Evolutionary conservation across 2,113 vertebrate genomes (phyloP).

Genomic region (Cinclus cinclus): DNA sequence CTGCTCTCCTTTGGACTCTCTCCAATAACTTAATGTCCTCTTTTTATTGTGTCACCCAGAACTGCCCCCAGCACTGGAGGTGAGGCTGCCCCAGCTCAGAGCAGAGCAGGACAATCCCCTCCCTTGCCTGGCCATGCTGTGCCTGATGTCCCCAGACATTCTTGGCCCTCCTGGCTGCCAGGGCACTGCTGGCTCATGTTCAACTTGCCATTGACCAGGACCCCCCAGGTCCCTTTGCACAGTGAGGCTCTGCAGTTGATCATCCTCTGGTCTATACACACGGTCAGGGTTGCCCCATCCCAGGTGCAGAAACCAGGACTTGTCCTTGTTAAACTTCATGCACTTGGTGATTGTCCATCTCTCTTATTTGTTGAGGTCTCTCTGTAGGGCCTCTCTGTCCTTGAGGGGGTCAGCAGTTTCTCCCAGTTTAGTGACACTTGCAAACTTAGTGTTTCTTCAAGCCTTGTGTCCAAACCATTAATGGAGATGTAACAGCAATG

Average conservation of each 20-base stretch:
- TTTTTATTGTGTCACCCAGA: not conserved
- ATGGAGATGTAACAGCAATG: not conserved
- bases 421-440: not conserved
- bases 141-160: not conserved
- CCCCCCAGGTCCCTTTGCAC: not conserved
- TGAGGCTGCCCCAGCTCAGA: not conserved
- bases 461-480: not conserved
- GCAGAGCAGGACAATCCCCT: not conserved
- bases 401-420: not conserved
- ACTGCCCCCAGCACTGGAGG: accelerated
- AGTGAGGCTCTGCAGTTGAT: not conserved
- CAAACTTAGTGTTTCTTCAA: not conserved
- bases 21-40: not conserved
- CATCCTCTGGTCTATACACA: not conserved
- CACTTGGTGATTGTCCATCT: not conserved
- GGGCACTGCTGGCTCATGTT: not conserved
- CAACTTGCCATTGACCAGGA: not conserved
- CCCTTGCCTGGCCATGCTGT: accelerated
- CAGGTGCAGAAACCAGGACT: accelerated
- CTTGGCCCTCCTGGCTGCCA: not conserved
- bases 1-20: not conserved
- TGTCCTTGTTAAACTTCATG: not conserved
- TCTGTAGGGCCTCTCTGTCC: not conserved
- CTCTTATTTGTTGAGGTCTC: not conserved
- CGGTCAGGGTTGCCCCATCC: not conserved